Percentiles rank a stretch among this genome's conserved stretches.
phyloP scores from a whole-genome alignment of 2,888 invertebrate species.

The Coelopa pilipes region DNA sequence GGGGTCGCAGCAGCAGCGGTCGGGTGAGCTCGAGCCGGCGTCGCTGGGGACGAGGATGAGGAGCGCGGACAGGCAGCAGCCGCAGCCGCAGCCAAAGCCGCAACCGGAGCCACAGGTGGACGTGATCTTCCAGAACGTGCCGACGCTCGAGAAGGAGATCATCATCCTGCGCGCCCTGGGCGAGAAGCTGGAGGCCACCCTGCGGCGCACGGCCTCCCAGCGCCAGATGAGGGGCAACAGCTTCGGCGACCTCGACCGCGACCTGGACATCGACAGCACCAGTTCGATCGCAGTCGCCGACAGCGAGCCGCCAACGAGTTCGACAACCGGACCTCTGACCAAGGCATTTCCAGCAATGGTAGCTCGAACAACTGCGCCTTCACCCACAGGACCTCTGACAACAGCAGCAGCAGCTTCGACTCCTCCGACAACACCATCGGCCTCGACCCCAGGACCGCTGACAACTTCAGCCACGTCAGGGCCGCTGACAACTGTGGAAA shows the following conservation, averaged over 20 bases:
- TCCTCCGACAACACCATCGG: too few species aligned
- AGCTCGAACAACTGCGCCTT: background rate
- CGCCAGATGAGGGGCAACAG: background rate
- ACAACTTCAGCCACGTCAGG: too few species aligned
- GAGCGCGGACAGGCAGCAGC: conserved; percentile 20
- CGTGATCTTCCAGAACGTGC: conserved; percentile 55
- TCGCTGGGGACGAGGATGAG: conserved; percentile 4
- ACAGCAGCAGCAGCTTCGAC: too few species aligned
- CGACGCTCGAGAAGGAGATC: conserved; percentile 58
- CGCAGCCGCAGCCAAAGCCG: too few species aligned
- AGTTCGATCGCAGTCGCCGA: background rate
- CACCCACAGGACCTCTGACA: too few species aligned
- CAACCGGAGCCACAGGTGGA: conserved; percentile 53
- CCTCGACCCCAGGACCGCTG: too few species aligned
- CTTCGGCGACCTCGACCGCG: too few species aligned
- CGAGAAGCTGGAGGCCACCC: conserved; percentile 54
- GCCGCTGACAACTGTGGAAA: too few species aligned
- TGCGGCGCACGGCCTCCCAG: conserved; percentile 43
- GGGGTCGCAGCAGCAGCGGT: background rate
- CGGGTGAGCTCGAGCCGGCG: conserved; percentile 19
- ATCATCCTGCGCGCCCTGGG: conserved; percentile 53
- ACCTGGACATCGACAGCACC: too few species aligned
- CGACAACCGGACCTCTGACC: too few species aligned
- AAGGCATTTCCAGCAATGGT: background rate
- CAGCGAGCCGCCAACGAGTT: background rate